These are phyloP conservation scores for Gambusia yucatana DNA, from an alignment of 2,797 vertebrate genomes.

Conservation along the genomic window DNA sequence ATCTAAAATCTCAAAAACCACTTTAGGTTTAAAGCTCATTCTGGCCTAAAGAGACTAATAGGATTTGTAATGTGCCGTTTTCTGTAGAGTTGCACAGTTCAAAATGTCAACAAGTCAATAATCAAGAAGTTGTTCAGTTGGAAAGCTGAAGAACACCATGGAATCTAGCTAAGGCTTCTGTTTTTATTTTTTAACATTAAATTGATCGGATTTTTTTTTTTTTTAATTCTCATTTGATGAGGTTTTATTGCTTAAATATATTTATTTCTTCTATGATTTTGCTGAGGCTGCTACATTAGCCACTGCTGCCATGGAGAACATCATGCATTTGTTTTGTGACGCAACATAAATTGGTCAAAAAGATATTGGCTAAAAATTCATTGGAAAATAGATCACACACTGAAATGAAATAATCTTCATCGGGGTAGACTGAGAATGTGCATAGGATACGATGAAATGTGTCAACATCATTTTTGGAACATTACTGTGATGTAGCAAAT, in stretches of 20 bases:
- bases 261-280: neutral
- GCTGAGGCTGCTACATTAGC: neutral
- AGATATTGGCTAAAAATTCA: neutral
- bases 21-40: slow-evolving; percentile 18
- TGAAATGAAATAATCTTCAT: neutral
- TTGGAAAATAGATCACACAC: neutral
- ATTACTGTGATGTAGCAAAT: neutral
- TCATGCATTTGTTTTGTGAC: neutral
- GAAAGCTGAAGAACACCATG: neutral
- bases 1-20: slow-evolving; percentile 16
- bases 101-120: neutral
- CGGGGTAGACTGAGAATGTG: neutral
- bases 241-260: neutral
- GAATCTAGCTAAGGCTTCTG: neutral
- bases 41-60: neutral
- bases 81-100: neutral
- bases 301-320: neutral
- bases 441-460: neutral
- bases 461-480: neutral
- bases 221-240: neutral
- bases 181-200: neutral
- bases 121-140: neutral
- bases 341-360: neutral
- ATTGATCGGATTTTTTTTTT: neutral
- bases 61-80: neutral